Percentiles rank a stretch among this genome's conserved stretches.
Conservation (phyloP, 2,797 vertebrate genomes). For the Mormyrops attenuatus region DNA sequence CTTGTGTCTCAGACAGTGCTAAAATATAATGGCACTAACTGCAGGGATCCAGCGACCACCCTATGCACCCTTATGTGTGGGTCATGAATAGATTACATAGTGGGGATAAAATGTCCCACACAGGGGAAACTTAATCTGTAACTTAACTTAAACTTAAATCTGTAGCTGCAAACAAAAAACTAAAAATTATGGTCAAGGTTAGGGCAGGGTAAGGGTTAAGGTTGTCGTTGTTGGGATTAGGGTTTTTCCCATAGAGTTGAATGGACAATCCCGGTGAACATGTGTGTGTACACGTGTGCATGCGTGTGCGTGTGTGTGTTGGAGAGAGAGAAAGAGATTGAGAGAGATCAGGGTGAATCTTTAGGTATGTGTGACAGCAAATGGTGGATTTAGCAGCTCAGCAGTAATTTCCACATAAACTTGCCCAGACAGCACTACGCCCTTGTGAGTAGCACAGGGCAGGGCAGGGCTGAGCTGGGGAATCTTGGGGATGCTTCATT, state of each 20-base stretch:
- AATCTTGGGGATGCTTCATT: not conserved
- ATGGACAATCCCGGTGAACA: not conserved
- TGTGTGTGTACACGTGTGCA: not conserved
- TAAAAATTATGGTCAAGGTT: not conserved
- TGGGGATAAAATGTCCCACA: not conserved
- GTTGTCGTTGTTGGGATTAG: not conserved
- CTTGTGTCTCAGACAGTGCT: not conserved
- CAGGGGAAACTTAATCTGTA: not conserved
- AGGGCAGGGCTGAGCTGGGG: not conserved
- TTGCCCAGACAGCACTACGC: not conserved
- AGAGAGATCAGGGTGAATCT: not conserved
- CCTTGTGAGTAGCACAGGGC: not conserved
- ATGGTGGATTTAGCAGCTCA: not conserved
- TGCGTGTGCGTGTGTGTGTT: not conserved
- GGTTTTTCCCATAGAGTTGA: not conserved
- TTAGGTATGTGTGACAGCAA: not conserved
- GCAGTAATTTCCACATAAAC: not conserved
- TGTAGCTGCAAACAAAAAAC: not conserved
- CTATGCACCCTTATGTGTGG: not conserved
- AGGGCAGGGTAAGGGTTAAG: not conserved
- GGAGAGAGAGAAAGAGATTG: not conserved
- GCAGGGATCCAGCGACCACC: not conserved
- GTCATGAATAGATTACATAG: not conserved
- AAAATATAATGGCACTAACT: not conserved
- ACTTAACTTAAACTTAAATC: too few relatives aligned